A percentile compares a stretch with the other conserved stretches of the same genome.
Conservation (phyloP, 2,888 invertebrate genomes). For the Dugesia japonica region DNA sequence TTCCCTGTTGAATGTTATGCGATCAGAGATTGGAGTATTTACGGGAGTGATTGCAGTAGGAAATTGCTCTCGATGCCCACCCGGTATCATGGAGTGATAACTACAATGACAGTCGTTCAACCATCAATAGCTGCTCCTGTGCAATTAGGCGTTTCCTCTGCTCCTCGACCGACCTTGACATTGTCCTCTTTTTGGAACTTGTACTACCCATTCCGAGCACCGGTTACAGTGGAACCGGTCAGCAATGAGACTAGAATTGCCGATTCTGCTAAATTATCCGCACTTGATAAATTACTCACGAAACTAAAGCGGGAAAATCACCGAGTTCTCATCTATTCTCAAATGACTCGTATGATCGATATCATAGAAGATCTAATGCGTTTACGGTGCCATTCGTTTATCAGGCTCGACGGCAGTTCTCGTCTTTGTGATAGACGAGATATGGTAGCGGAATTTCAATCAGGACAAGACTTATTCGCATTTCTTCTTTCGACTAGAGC, state of each 20-base stretch:
- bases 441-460: constrained; percentile 91
- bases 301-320: constrained; percentile 73
- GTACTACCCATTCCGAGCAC: neutral
- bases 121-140: neutral
- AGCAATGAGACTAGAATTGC: constrained; percentile 41
- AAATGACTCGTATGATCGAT: constrained; percentile 95
- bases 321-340: constrained; percentile 80
- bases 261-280: constrained; percentile 82
- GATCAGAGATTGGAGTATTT: neutral
- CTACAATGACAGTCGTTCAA: neutral
- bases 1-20: neutral
- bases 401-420: constrained; percentile 80
- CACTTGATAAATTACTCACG: constrained; percentile 66
- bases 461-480: constrained; percentile 72
- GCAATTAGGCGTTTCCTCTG: neutral
- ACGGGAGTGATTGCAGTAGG: neutral
- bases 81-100: neutral
- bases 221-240: neutral
- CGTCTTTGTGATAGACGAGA: constrained; percentile 84
- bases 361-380: constrained; percentile 57
- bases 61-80: neutral
- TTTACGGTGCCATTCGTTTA: constrained; percentile 52
- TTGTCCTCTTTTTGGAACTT: neutral
- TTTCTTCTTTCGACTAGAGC: constrained; percentile 79
- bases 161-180: neutral